Evolutionary conservation across 2,888 invertebrate species (phyloP), one percentile per base, ranked within the genome.

Genomic region (Rotaria sp.): DNA sequence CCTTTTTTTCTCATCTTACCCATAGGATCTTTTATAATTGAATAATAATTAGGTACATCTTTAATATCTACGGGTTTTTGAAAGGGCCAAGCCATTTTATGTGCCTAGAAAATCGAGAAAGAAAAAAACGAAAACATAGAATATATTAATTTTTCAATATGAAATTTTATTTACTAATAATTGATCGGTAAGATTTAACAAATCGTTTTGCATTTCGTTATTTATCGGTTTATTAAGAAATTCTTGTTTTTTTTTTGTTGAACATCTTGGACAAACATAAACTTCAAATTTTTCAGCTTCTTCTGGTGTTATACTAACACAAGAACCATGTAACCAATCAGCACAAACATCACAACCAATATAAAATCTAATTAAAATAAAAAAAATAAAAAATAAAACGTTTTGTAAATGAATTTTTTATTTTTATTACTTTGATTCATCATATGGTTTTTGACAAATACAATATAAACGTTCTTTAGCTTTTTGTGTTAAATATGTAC

Each of bases 311-410:
- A 98, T 95, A 84, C 95, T 95, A 24, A 98, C 96, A 91, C 99
- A 99, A 89, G 95, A 95, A 1, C 97, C 97, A 91, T 99, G 99
- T 93, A 96, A 98, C 97, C 98, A 98, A 91, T 97, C 96, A 90
- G 95, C 95, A 91, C 98, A 99, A 89, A 96, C 93, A 92, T 97
- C 97, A 92, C 99, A 99, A 87, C 96, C 96, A 88, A 99, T 96
- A 92, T 97, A 98, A 91, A 97, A 97, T 91, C 95, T 95, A 88
- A 18, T 88, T 87, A 30, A 85, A 86, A 26, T 1, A 52, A 41
- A 1, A 86, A 21, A 55, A 24, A 59, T 67, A 89, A 35, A 90
- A 89, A 84, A 86, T 87, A 85, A 88, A 38, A 35, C 26, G 15
- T n/a, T 35, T 7, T 7, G 80, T 3, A 59, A 74, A 41, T 10